These are phyloP conservation scores for Littorina saxatilis DNA, from an alignment of 1,140 invertebrate species.

Conservation along the genomic window DNA sequence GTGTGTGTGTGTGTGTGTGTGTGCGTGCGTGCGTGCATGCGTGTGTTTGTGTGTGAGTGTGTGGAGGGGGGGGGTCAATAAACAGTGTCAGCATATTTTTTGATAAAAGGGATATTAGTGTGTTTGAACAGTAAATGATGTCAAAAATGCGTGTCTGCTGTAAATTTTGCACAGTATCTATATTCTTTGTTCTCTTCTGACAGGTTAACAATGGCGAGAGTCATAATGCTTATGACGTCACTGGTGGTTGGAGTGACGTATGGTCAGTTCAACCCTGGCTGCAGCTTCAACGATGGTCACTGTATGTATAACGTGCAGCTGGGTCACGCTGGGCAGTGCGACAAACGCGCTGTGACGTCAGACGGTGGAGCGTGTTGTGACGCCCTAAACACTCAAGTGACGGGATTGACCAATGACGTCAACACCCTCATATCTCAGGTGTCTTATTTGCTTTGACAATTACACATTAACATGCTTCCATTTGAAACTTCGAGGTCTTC, in stretches of 20 bases:
- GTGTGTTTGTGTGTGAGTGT: too few species aligned
- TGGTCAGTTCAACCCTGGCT: conserved; percentile 49
- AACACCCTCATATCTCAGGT: conserved; percentile 39
- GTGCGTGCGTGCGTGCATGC: too few species aligned
- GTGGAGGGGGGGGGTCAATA: too few species aligned
- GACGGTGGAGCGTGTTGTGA: conserved; percentile 10
- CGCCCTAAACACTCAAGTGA: conserved; percentile 33
- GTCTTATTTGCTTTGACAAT: too few species aligned
- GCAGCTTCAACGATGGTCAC: conserved; percentile 60
- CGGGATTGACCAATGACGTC: conserved; percentile 32
- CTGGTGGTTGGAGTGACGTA: conserved; percentile 14
- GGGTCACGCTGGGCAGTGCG: conserved; percentile 48
- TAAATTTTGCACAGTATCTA: too few species aligned
- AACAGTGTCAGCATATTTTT: too few species aligned
- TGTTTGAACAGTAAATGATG: too few species aligned
- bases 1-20: too few species aligned
- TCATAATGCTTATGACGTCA: neutral
- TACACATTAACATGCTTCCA: too few species aligned
- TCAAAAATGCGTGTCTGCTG: too few species aligned
- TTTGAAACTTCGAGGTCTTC: too few species aligned
- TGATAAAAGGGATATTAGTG: too few species aligned
- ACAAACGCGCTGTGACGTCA: conserved; percentile 22
- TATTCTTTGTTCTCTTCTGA: neutral
- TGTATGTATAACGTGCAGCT: conserved; percentile 59
- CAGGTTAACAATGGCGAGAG: neutral